These are phyloP conservation scores for Hemithea aestivaria DNA, from an alignment of 2,888 invertebrate genomes.

Conservation along the genomic window DNA sequence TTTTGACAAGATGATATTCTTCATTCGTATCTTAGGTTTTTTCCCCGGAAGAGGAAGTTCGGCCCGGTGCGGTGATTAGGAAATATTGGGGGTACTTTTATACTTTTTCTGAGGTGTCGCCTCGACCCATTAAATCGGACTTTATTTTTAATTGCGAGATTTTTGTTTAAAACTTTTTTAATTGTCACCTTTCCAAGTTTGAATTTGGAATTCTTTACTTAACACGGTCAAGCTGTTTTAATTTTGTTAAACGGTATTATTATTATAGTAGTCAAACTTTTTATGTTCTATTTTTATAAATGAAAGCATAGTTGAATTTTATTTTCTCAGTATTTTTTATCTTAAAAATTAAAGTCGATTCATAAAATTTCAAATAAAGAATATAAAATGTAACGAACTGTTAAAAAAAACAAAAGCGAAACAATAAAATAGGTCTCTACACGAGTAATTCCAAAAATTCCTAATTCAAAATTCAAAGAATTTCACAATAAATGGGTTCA, in stretches of 20 bases:
- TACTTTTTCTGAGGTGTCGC: slow-evolving; percentile 55
- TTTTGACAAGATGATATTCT: slow-evolving; percentile 50
- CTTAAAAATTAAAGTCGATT: too few species aligned
- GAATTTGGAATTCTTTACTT: slow-evolving; percentile 19
- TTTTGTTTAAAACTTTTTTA: slow-evolving; percentile 40
- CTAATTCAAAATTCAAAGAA: slow-evolving; percentile 32
- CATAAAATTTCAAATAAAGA: too few species aligned
- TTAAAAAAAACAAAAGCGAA: slow-evolving; percentile 39
- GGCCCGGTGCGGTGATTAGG: slow-evolving; percentile 73
- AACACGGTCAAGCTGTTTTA: too few species aligned
- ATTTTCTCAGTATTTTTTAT: too few species aligned
- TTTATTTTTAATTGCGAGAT: slow-evolving; percentile 61
- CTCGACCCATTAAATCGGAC: slow-evolving; percentile 77
- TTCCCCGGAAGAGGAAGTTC: slow-evolving; percentile 71
- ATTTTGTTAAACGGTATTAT: too few species aligned
- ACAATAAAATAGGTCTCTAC: slow-evolving; percentile 7
- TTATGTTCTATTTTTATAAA: too few species aligned
- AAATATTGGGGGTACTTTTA: slow-evolving; percentile 46
- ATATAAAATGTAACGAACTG: too few species aligned
- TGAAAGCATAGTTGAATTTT: too few species aligned
- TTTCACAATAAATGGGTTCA: slow-evolving; percentile 18
- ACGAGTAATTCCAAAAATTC: too few species aligned
- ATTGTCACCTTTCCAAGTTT: slow-evolving; percentile 28
- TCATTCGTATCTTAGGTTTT: slow-evolving; percentile 63
- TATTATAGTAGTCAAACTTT: too few species aligned